phyloP scores from a whole-genome alignment of 2,797 vertebrate genomes.

The Molossus molossus region DNA sequence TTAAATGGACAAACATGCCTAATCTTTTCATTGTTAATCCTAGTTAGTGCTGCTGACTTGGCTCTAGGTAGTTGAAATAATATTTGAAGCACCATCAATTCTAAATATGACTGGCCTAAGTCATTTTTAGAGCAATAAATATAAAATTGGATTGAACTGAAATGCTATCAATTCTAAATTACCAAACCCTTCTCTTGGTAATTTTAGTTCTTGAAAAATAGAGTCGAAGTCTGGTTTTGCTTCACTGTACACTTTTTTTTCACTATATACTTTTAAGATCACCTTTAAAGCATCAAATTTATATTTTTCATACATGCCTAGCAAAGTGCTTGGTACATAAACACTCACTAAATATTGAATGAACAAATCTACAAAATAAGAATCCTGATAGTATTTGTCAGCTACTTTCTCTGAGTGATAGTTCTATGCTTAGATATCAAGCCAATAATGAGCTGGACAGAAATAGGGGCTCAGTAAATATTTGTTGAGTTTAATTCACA shows the following conservation, averaged over 20 bases:
- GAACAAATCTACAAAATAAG: neutral
- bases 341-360: neutral
- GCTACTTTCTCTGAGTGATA: neutral
- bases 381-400: neutral
- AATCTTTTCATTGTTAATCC: slow-evolving; percentile 13
- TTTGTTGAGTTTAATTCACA: neutral
- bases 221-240: neutral
- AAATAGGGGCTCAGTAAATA: neutral
- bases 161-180: neutral
- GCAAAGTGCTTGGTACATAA: slow-evolving; percentile 10
- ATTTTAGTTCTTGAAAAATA: slow-evolving; percentile 57
- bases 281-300: neutral
- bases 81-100: neutral
- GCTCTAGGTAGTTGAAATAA: neutral
- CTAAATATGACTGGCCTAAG: neutral
- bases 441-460: neutral
- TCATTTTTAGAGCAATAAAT: neutral
- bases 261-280: slow-evolving; percentile 17
- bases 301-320: slow-evolving; percentile 13
- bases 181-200: neutral
- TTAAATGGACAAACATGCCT: neutral
- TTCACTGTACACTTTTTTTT: slow-evolving; percentile 17
- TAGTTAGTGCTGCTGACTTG: neutral
- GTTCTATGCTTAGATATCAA: neutral
- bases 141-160: neutral